These are phyloP conservation scores for Operophtera brumata DNA, from an alignment of 2,888 invertebrate species.

Conservation along the genomic window DNA sequence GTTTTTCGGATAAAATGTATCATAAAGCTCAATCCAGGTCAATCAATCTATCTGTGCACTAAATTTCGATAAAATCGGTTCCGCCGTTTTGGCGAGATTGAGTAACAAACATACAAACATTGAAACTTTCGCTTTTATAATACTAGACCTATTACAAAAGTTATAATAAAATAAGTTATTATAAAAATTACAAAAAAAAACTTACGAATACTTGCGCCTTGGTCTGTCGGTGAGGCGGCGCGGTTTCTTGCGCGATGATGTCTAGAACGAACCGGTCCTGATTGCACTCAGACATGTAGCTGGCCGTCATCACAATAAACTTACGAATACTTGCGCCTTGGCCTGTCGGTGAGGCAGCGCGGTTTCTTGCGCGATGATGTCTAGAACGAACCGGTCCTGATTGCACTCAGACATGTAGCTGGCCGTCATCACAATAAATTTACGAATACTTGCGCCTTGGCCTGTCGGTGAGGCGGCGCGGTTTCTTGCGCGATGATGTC, in stretches of 20 bases:
- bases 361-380: slow-evolving; percentile 90
- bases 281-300: slow-evolving; percentile 93
- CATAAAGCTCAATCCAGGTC: too few relatives aligned
- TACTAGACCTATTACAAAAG: too few relatives aligned
- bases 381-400: slow-evolving; percentile 91
- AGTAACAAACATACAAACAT: too few relatives aligned
- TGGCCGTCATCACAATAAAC: slow-evolving; percentile 84
- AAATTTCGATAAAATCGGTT: too few relatives aligned
- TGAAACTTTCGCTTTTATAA: too few relatives aligned
- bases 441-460: slow-evolving; percentile 89
- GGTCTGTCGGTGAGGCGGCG: slow-evolving; percentile 88
- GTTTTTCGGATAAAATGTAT: too few relatives aligned
- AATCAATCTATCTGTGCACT: too few relatives aligned
- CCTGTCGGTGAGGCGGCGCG: slow-evolving; percentile 88
- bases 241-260: slow-evolving; percentile 90
- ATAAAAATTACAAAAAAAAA: slow-evolving; percentile 34
- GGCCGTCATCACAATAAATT: slow-evolving; percentile 85
- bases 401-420: slow-evolving; percentile 93
- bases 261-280: slow-evolving; percentile 93
- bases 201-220: slow-evolving; percentile 89
- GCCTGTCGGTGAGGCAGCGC: slow-evolving; percentile 90
- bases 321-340: slow-evolving; percentile 88
- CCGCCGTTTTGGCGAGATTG: too few relatives aligned
- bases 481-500: slow-evolving; percentile 91
- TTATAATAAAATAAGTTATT: too few relatives aligned